Evolutionary conservation across 2,888 invertebrate species (phyloP), one percentile per base, ranked within the genome.

Genomic region (Torymus texanus): DNA sequence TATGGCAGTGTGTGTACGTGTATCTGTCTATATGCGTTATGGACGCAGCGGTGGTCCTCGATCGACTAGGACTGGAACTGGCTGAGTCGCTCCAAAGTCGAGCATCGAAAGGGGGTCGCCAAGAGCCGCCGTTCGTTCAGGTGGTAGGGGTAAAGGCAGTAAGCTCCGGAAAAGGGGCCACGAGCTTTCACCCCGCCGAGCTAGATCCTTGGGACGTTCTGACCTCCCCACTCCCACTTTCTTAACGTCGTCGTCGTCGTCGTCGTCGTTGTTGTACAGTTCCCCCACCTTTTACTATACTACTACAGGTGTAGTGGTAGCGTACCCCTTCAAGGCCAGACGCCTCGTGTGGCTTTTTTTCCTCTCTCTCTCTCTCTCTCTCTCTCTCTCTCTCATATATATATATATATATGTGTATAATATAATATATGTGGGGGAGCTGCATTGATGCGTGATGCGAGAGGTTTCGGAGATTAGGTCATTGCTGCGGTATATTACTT

Each of bases 1-100:
- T n/a, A n/a, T n/a, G n/a, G 51, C 29, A 61, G 55, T 10, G 24
- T 41, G 29, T 16, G 59, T 0, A 8, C 8, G n/a, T n/a, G n/a
- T n/a, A n/a, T n/a, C n/a, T n/a, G n/a, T n/a, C n/a, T n/a, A n/a
- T n/a, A n/a, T 65, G 70, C 70, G 79, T 74, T 58, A 63, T 21
- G 63, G 70, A 76, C 76, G 72, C 75, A 65, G 62, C 81, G 78
- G 75, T 67, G 75, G 78, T 81, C 78, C 78, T 78, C 67, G 78
- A 71, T 70, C 78, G 81, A 81, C 81, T 78, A 73, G 53, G 41
- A 12, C 62, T 58, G 2, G 18, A 56, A 63, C 50, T 58, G 16
- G 56, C 29, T 14, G 24, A 53, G 24, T 18, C n/a, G 41, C 29
- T 59, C 77, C 58, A 59, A 56, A 55, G 18, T 76, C 77, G 78